Base-by-base conservation (phyloP, 2,113 vertebrate species). In the Trinectes maculatus region DNA sequence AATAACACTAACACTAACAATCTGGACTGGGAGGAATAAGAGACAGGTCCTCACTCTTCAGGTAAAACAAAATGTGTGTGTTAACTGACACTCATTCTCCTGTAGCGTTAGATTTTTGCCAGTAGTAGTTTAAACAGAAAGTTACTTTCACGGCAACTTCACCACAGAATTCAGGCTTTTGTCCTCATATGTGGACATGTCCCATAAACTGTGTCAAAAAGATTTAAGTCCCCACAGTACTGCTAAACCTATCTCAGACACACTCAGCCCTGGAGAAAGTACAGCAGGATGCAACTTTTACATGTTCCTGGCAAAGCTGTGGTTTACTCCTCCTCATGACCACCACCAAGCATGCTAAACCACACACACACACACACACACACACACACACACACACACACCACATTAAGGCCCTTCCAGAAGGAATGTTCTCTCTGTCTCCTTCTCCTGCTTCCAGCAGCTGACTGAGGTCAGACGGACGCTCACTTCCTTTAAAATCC, bases 271-370 rank as follows among this genome's bases (percentile, higher is more conserved):
- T 31, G 47, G 82, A 73, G 82, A 84, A 80, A 80, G 79, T 80
- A 46, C 63, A 79, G 40, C 74, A 73, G 79, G 77, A 80, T 70
- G 71, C 25, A n/a, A 57, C 68, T 74, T 70, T 74, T 68, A 56
- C 57, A 76, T 79, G 68, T 83, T 87, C 77, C 77, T 74, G 82
- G 80, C 77, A 87, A 61, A 71, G 71, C 71, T 87, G 77, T 40
- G 74, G 80, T 85, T n/a, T 68, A 28, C 53, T 76, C 29, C 51
- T 42, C 83, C 79, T 87, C 71, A 85, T 80, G 74, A 74, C 31
- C 71, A 60, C 78, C 75, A 64, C 68, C 47, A 71, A 52, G 71
- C 49, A 78, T 51, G 74, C 51, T 1, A 34, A 53, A 53, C 22
- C 42, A 24, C 55, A 42, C 69, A 47, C 61, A 53, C 58, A 26